A percentile compares a stretch with the other conserved stretches of the same genome.
Conservation (phyloP, 1,140 invertebrate species). For the Leguminivora glycinivorella region DNA sequence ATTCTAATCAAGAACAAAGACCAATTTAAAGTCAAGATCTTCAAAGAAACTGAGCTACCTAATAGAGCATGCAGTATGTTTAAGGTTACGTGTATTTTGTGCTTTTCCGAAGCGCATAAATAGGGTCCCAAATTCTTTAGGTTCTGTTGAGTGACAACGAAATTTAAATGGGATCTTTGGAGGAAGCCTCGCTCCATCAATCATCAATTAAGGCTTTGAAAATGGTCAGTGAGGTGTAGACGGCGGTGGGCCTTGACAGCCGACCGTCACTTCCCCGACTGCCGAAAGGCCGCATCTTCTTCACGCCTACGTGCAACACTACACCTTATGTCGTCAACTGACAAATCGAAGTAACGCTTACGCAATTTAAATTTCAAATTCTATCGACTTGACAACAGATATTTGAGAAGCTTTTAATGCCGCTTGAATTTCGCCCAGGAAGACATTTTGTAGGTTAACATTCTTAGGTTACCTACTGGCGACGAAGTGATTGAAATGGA, state of each 20-base stretch:
- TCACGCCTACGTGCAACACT: constrained; percentile 31
- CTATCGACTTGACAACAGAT: background rate
- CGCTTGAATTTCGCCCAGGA: constrained; percentile 24
- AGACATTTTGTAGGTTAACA: constrained; percentile 13
- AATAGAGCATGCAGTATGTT: background rate
- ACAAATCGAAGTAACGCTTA: background rate
- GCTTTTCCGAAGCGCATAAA: background rate
- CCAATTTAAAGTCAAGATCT: constrained; percentile 16
- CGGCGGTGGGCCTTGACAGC: constrained; percentile 29
- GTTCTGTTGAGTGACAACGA: constrained; percentile 22
- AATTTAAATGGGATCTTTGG: constrained; percentile 28
- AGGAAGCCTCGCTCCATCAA: constrained; percentile 27
- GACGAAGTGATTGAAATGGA: constrained; percentile 17
- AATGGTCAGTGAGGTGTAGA: constrained; percentile 42
- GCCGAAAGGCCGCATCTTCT: constrained; percentile 43
- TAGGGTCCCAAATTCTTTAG: constrained; percentile 10
- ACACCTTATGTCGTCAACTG: background rate
- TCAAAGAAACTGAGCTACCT: background rate
- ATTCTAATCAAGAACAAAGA: constrained; percentile 20
- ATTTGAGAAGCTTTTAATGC: constrained; percentile 23
- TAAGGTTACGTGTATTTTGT: background rate
- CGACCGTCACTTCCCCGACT: constrained; percentile 39
- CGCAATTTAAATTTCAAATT: constrained; percentile 5
- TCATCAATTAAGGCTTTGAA: constrained; percentile 38
- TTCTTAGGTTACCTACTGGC: constrained; percentile 10